phyloP scores from a whole-genome alignment of 2,797 vertebrate genomes.

The Gadopsis marmoratus region DNA sequence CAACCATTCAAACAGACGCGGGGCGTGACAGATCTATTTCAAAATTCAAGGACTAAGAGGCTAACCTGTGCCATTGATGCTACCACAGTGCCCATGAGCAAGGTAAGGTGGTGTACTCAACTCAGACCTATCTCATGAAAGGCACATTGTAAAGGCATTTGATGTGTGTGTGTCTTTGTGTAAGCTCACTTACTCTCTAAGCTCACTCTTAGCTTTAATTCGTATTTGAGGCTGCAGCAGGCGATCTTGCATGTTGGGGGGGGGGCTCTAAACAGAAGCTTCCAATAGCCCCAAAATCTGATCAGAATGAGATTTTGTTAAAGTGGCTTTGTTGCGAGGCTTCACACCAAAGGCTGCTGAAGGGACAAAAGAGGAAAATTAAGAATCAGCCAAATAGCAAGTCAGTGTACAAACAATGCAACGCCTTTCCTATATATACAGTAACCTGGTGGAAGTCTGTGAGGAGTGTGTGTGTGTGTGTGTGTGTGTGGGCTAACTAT shows the following conservation, averaged over 20 bases:
- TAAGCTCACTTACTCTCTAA: conserved; percentile 23
- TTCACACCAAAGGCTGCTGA: not conserved
- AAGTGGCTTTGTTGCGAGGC: not conserved
- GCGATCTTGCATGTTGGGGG: not conserved
- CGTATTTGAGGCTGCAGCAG: not conserved
- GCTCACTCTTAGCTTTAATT: conserved; percentile 9
- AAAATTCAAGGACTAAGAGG: not conserved
- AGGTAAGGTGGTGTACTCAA: not conserved
- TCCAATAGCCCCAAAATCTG: conserved; percentile 7
- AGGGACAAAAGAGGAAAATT: not conserved
- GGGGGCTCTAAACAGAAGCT: not conserved
- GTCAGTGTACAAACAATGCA: conserved; percentile 18
- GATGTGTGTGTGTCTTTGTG: not conserved
- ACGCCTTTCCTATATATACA: conserved; percentile 30
- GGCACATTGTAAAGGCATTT: conserved; percentile 1
- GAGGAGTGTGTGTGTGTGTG: conserved; percentile 29
- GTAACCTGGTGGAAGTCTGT: conserved; percentile 39
- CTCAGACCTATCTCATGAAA: conserved; percentile 9
- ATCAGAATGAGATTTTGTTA: conserved; percentile 7
- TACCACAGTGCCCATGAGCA: not conserved
- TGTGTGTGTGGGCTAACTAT: conserved; percentile 52
- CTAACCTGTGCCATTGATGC: no score
- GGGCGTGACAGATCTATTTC: no score
- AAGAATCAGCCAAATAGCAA: not conserved
- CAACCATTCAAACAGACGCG: no score